A percentile compares a stretch with the other conserved stretches of the same genome.
Conservation (phyloP, 2,113 vertebrate genomes). For the Raphicerus campestris region DNA sequence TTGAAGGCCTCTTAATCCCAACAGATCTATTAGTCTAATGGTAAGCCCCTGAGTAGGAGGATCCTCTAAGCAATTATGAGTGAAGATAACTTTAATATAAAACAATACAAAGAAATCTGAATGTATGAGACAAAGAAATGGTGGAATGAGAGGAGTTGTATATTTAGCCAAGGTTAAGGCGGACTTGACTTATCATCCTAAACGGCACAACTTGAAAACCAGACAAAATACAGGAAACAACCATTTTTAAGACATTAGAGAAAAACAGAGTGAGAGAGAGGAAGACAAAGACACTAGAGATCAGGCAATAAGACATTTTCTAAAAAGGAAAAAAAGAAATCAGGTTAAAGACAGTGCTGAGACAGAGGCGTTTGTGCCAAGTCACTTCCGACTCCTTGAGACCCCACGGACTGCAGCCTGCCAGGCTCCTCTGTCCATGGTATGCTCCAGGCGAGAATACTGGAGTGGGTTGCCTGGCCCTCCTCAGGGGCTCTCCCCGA, state of each 20-base stretch:
- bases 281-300: neutral
- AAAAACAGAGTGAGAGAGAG: neutral
- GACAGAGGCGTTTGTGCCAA: neutral
- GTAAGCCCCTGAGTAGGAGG: neutral
- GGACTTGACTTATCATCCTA: neutral
- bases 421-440: neutral
- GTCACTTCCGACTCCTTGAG: neutral
- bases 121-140: neutral
- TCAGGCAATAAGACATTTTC: neutral
- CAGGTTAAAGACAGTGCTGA: neutral
- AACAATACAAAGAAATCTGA: neutral
- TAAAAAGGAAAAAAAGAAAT: neutral
- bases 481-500: neutral
- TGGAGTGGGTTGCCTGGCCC: neutral
- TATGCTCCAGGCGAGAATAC: neutral
- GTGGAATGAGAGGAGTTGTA: neutral
- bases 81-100: neutral
- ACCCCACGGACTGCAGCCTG: neutral
- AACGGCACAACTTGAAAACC: neutral
- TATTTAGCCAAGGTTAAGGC: neutral
- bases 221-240: neutral
- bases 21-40: neutral
- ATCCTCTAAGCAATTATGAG: neutral
- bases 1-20: neutral
- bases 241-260: neutral